phyloP scores from a whole-genome alignment of 2,113 vertebrate genomes.

The Anguilla japonica region DNA sequence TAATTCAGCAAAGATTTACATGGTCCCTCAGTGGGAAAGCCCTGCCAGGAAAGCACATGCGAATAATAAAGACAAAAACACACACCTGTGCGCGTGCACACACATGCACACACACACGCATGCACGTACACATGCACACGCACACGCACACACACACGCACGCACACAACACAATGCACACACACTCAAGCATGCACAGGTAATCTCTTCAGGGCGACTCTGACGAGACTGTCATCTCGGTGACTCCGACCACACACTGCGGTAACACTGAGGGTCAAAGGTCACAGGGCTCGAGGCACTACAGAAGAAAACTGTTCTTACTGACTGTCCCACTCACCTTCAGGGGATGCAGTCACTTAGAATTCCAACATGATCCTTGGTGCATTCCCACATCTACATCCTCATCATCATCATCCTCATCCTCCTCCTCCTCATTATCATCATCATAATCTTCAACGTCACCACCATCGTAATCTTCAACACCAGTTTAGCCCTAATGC shows the following conservation, averaged over 20 bases:
- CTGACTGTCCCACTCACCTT: background rate
- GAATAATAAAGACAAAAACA: background rate
- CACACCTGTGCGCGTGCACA: background rate
- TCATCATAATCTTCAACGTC: background rate
- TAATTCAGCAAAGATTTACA: conserved; percentile 33
- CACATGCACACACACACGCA: background rate
- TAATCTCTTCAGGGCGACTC: background rate
- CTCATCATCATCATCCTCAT: background rate
- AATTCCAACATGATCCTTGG: background rate
- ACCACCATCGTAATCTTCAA: background rate
- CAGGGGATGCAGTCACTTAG: background rate
- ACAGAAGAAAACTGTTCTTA: background rate
- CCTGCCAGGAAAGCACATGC: background rate
- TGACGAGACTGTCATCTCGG: background rate
- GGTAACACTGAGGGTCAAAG: conserved; percentile 19
- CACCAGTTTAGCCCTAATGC: background rate
- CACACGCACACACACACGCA: background rate
- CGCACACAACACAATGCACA: background rate
- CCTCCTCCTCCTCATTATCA: background rate
- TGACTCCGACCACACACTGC: background rate
- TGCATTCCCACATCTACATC: background rate
- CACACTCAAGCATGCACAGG: background rate
- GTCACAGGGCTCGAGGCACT: background rate
- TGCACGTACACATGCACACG: background rate
- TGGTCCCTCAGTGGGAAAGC: background rate